Conservation (phyloP, 2,113 vertebrate species). For the Syngnathus typhle region DNA sequence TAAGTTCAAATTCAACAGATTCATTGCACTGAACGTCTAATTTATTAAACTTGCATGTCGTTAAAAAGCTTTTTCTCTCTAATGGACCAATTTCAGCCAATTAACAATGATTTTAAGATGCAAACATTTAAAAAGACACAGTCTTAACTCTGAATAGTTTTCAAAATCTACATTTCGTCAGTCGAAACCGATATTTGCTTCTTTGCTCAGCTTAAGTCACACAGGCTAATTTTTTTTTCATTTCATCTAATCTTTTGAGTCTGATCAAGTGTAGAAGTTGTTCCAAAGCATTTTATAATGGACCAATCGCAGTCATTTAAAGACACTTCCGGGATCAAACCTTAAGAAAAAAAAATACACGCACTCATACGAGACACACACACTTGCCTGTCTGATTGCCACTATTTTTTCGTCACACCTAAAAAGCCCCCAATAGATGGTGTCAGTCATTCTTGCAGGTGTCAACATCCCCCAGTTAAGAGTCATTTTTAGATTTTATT, state of each 20-base stretch:
- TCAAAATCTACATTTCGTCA: background rate
- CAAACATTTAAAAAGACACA: background rate
- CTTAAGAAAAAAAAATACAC: background rate
- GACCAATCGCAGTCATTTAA: background rate
- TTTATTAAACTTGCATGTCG: background rate
- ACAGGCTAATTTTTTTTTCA: background rate
- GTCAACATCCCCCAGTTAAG: background rate
- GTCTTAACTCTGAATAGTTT: background rate
- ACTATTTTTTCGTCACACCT: background rate
- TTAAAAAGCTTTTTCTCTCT: background rate
- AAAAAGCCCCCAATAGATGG: too few species aligned
- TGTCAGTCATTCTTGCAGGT: background rate
- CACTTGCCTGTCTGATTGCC: background rate
- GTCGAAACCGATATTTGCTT: background rate
- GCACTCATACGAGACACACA: background rate
- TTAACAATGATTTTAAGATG: background rate
- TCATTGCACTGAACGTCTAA: background rate
- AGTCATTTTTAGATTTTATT: background rate
- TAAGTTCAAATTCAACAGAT: background rate
- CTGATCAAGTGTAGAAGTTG: background rate
- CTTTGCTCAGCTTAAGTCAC: too few species aligned
- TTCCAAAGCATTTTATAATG: background rate
- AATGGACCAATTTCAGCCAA: background rate
- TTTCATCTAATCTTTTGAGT: too few species aligned
- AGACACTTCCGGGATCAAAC: background rate